Evolutionary conservation across 2,113 vertebrate species (phyloP).

Genomic region (Microtus oregoni): DNA sequence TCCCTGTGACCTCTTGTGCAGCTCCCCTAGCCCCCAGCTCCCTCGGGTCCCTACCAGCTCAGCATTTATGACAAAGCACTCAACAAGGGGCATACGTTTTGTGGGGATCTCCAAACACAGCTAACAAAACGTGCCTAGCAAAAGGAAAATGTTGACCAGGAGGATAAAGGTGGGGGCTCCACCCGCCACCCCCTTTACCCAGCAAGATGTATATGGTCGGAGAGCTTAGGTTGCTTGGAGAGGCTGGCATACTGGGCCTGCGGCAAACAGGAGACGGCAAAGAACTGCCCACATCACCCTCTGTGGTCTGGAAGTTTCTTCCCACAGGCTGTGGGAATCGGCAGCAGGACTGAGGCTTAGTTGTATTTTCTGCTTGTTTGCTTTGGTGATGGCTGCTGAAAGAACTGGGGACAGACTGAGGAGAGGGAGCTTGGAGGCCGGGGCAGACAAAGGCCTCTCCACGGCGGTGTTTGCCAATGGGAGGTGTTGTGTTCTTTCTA

Average conservation of each 20-base stretch:
- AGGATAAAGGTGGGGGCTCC: neutral
- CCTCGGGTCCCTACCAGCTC: neutral
- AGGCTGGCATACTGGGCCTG: neutral
- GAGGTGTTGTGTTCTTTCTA: neutral
- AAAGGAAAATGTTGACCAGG: neutral
- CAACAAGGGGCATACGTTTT: neutral
- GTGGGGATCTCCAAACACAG: neutral
- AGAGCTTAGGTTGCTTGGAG: neutral
- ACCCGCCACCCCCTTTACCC: neutral
- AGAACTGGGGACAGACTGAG: neutral
- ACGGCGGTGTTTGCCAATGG: neutral
- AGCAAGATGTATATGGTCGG: neutral
- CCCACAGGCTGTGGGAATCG: neutral
- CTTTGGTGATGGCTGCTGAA: neutral
- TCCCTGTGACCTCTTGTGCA: neutral
- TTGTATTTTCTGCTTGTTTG: slow-evolving; percentile 25
- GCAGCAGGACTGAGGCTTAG: neutral
- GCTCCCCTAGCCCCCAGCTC: neutral
- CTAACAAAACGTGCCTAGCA: neutral
- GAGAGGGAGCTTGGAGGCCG: neutral
- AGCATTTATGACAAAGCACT: neutral
- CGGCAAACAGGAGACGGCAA: neutral
- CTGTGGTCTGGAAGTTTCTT: neutral
- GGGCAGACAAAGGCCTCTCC: neutral
- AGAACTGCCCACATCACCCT: neutral